Conservation (phyloP, 2,797 vertebrate genomes). For the Lindbergichthys nudifrons region DNA sequence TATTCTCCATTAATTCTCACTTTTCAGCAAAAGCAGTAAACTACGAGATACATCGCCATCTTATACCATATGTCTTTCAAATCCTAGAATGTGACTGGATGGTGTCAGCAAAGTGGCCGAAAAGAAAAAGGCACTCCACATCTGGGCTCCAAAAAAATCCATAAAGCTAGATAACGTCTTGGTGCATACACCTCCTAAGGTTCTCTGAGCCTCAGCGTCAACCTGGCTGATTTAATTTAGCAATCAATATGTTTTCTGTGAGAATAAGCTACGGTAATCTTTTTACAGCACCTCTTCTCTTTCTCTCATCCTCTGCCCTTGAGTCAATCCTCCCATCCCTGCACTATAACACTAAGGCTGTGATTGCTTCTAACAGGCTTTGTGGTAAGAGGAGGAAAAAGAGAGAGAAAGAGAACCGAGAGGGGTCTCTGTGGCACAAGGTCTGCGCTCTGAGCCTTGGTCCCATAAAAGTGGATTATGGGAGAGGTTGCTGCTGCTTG, state of each 20-base stretch:
- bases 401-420: constrained; percentile 49
- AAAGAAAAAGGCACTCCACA: constrained; percentile 59
- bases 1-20: not conserved
- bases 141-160: constrained; percentile 53
- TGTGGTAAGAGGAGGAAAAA: constrained; percentile 53
- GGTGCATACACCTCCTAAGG: constrained; percentile 52
- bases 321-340: constrained; percentile 64
- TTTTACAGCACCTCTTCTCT: constrained; percentile 72
- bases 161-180: constrained; percentile 62
- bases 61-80: not conserved
- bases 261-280: constrained; percentile 76
- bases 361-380: constrained; percentile 71
- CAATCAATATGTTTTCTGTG: constrained; percentile 83
- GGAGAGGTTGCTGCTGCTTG: constrained; percentile 62
- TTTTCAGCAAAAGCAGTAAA: constrained; percentile 8
- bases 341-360: constrained; percentile 47
- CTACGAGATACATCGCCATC: not conserved
- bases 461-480: constrained; percentile 75
- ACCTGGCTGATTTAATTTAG: constrained; percentile 78
- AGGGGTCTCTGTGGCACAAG: constrained; percentile 50
- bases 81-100: constrained; percentile 10
- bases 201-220: constrained; percentile 52
- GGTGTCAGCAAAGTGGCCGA: constrained; percentile 18
- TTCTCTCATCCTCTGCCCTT: constrained; percentile 64
- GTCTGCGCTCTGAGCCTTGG: constrained; percentile 57